Evolutionary conservation across 2,888 invertebrate species (phyloP), one percentile per base, ranked within the genome.

Genomic region (Acrobasis consociella): DNA sequence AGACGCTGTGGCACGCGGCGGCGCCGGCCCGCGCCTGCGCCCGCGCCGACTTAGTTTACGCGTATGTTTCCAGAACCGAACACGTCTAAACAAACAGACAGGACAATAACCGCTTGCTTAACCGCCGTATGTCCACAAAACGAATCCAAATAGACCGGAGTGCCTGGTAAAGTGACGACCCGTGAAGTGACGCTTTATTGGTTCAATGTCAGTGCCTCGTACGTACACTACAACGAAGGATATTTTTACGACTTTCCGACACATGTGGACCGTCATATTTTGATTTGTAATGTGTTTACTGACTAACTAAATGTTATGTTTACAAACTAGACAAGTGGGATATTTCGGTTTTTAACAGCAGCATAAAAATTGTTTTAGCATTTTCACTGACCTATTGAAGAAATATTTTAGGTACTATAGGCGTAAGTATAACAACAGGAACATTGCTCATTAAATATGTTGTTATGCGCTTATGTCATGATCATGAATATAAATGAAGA

Each of bases 1-100:
- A 78, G 83, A 79, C 81, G 72, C 75, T 72, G 67, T 69, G 81
- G 80, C 82, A 76, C 74, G 80, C 80, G 72, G 31, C 37, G 56
- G 55, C 55, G 39, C 55, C 55, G 55, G 73, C 70, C 75, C 72
- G 76, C 82, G 83, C 81, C 69, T 74, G 78, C 85, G 82, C 82
- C 76, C 72, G 67, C 74, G 72, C 71, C 78, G 74, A 72, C 80
- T 84, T 87, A 87, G 88, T 89, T 76, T 75, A 76, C 86, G 87
- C 82, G 85, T 73, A 81, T 84, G 83, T 79, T 85, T 74, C 81
- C 75, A 72, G 72, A 77, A 77, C 74, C 75, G 73, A 79, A 76
- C 84, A 85, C 85, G 85, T 81, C 73, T 78, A 76, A 73, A 72
- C 67, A 75, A 69, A 73, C 68, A 70, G 69, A 70, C 17, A 31